Base-by-base conservation (phyloP, 2,797 vertebrate species). In the Acanthiza pusilla region DNA sequence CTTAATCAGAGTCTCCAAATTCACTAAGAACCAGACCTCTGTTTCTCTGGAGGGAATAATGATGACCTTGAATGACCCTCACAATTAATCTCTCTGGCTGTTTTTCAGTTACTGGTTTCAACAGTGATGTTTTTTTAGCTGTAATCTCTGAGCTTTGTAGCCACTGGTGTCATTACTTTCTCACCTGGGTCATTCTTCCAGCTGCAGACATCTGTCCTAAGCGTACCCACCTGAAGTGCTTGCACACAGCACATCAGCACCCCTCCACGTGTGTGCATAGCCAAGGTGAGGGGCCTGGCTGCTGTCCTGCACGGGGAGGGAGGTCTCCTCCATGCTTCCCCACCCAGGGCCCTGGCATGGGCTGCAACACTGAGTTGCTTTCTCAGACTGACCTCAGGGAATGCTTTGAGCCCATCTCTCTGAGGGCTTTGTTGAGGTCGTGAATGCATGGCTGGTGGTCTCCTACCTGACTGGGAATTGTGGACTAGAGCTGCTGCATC, bases 11-110 rank as follows among this genome's bases (percentile, higher is more conserved):
- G 47, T 42, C 51, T 66, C 60, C 60, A 58, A 61, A 80, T 65
- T 66, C 26, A 47, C 47, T 7, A 23, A 54, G 45, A 85, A 29
- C 17, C 36, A 63, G 53, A 75, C 2, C 10, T 60, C 27, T 87
- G 40, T 11, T 32, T 57, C 29, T 76, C 68, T 85, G 55, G 26
- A 83, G 55, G 29, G 3, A 23, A 13, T 65, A 45, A 36, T 7
- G 11, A 51, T 40, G 62, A 40, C 42, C 13, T 60, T 85, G 61
- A 54, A 61, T 16, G 27, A 62, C 14, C 7, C 40, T 36, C n/a
- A 66, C 13, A 16, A 53, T 36, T 36, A 48, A 43, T 40, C 36
- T 55, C 13, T 21, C 3, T 0, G 4, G 40, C 27, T 61, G 1
- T 45, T 76, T 80, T 45, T 62, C 40, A 34, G 40, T 54, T 70